Base-by-base conservation (phyloP, 2,888 invertebrate species). In the Chironomus tentans region DNA sequence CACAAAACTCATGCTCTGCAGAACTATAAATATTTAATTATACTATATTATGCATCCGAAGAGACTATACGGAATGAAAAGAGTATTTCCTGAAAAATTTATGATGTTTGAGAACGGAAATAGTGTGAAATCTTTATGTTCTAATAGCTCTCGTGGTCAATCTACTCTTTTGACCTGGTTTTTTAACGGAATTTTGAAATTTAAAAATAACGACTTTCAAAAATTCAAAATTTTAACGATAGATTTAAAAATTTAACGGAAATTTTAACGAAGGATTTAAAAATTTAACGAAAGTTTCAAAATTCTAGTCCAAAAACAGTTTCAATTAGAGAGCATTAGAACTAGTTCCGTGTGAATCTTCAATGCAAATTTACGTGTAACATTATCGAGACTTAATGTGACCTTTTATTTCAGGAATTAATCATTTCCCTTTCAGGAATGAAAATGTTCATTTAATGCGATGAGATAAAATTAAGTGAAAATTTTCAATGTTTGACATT, bases 1-100 rank as follows among this genome's bases (percentile, higher is more conserved):
- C 65, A 65, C 65, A 65, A 65, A 65, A 65, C 65, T 65, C 65
- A 24, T 65, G 65, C 21, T 65, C 65, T 65, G 65, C 65, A 24
- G 65, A 65, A 38, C 38, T 38, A 38, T 38, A 38, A 38, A 38
- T 38, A 38, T 38, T 56, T 56, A 7, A 56, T 18, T 56, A 18
- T 18, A 18, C 18, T 18, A 56, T 56, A 18, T 56, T 56, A 18
- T 56, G 56, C 56, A 18, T 56, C 6, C n/a, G n/a, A 18, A 56
- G 38, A 1, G 56, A 15, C n/a, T 56, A 18, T 18, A 56, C 56
- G 56, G 56, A 56, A 56, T 56, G n/a, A 15, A 15, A 18, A 56
- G 56, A 56, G 15, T 18, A 56, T 56, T 56, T 56, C 7, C 56
- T 15, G 56, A 56, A 56, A 5, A 56, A 56, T 18, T 56, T 4